These are phyloP conservation scores for Dolichoris vasculosae DNA, from an alignment of 1,140 invertebrate genomes.

Conservation along the genomic window DNA sequence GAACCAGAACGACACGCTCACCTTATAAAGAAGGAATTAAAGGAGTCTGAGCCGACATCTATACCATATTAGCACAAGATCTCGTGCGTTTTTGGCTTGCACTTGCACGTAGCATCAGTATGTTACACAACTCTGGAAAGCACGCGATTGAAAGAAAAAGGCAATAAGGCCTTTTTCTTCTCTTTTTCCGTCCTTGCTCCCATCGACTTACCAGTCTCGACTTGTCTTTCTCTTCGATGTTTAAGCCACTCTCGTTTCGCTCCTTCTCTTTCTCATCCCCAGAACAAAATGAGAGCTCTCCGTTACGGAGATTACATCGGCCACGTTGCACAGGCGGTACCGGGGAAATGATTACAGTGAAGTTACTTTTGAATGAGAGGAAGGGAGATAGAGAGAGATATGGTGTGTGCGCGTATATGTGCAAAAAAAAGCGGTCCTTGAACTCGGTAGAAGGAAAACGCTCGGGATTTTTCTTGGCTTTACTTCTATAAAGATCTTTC, in stretches of 20 bases:
- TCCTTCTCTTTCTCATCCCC: not conserved
- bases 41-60: not conserved
- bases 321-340: not conserved
- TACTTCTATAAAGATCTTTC: slow-evolving; percentile 29
- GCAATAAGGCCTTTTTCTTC: slow-evolving; percentile 1
- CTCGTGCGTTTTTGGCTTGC: not conserved
- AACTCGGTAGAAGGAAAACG: slow-evolving; percentile 39
- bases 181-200: not conserved
- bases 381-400: not conserved
- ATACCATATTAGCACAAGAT: not conserved
- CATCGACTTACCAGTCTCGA: not conserved
- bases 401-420: too few relatives aligned
- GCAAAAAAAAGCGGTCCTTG: not conserved
- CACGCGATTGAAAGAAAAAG: slow-evolving; percentile 43
- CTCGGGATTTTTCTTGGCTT: slow-evolving; percentile 46
- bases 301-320: slow-evolving; percentile 49
- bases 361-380: slow-evolving; percentile 31
- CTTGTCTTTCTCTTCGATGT: not conserved
- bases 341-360: slow-evolving; percentile 44
- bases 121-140: not conserved
- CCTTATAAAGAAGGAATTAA: slow-evolving; percentile 38
- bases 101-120: not conserved
- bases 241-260: not conserved
- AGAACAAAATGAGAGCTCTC: slow-evolving; percentile 38
- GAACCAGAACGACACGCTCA: not conserved